Evolutionary conservation across 2,888 invertebrate genomes (phyloP).

Genomic region (Eupithecia subfuscata): DNA sequence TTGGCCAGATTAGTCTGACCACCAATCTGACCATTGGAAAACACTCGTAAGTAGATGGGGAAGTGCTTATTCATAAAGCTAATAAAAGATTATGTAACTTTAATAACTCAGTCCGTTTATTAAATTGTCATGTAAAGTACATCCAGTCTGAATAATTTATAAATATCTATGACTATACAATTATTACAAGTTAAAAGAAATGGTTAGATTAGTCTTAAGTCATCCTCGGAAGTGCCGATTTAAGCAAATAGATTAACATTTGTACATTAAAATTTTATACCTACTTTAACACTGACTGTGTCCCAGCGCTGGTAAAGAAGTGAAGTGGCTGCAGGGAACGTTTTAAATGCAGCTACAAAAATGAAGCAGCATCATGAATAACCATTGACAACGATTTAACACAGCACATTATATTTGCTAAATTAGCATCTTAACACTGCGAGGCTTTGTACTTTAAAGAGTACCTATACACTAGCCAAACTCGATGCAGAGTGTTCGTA

Average conservation of each 20-base stretch:
- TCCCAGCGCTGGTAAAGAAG: not conserved
- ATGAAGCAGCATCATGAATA: not conserved
- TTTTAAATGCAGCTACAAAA: not conserved
- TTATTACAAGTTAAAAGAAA: conserved; percentile 42
- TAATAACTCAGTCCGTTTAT: conserved; percentile 76
- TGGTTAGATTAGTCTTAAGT: not conserved
- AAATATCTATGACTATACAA: conserved; percentile 31
- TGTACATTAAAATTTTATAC: not conserved
- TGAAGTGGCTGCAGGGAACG: not conserved
- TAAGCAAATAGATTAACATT: not conserved
- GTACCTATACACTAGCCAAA: not conserved
- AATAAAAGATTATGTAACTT: conserved; percentile 43
- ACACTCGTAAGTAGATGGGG: not conserved
- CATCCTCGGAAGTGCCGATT: not conserved
- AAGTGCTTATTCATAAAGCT: not conserved
- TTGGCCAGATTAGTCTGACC: too few species aligned
- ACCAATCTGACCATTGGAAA: too few species aligned
- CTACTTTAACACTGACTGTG: not conserved
- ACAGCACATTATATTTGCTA: not conserved
- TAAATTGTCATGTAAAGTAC: conserved; percentile 79
- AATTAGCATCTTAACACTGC: not conserved
- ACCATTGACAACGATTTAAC: not conserved
- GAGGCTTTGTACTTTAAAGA: not conserved
- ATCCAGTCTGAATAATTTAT: conserved; percentile 57
- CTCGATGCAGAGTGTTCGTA: too few species aligned